Evolutionary conservation across 2,113 vertebrate genomes (phyloP).

Genomic region (Sminthopsis crassicaudata): DNA sequence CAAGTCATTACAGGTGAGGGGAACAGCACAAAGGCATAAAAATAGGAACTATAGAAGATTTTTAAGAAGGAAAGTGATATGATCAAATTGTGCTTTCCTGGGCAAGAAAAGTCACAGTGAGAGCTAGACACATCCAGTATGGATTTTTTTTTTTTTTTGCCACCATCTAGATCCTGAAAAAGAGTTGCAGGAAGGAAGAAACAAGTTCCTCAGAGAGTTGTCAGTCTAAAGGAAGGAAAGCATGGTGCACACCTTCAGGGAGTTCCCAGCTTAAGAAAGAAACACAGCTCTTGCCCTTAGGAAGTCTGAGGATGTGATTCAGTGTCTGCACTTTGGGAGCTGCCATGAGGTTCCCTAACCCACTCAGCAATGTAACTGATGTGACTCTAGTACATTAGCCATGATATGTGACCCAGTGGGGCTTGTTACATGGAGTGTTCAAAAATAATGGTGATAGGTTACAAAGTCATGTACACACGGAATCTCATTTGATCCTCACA

Average conservation of each 20-base stretch:
- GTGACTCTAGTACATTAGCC: background rate
- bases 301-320: background rate
- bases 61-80: background rate
- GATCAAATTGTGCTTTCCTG: background rate
- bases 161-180: background rate
- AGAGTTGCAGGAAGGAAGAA: background rate
- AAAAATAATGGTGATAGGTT: background rate
- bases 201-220: background rate
- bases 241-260: background rate
- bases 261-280: background rate
- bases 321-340: background rate
- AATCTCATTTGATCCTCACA: background rate
- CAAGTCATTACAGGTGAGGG: background rate
- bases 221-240: background rate
- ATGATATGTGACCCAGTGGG: background rate
- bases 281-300: background rate
- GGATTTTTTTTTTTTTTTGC: no score
- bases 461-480: background rate
- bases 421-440: background rate
- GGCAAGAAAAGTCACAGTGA: background rate
- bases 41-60: background rate
- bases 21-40: background rate
- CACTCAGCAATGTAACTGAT: background rate
- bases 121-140: background rate
- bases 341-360: background rate